A percentile compares a stretch with the other conserved stretches of the same genome.
Evolutionary conservation across 2,888 invertebrate genomes (phyloP).

Genomic region (Timema podura): DNA sequence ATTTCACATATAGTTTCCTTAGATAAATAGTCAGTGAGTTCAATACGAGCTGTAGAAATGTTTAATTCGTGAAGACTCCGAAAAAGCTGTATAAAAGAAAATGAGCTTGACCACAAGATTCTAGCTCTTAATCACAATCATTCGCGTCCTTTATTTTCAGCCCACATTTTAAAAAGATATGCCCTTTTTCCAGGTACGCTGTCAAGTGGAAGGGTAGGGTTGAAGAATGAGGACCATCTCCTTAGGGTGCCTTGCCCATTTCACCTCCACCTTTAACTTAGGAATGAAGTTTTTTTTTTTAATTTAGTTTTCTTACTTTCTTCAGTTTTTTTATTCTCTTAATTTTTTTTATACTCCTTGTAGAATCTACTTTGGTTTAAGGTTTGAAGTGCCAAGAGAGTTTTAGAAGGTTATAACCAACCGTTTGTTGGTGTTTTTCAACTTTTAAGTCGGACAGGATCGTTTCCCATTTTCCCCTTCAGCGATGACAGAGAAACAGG

Average conservation of each 20-base stretch:
- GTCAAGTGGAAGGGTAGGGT: slow-evolving; percentile 19
- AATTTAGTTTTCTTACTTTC: neutral
- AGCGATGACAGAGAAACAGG: slow-evolving; percentile 22
- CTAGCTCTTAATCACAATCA: too few relatives aligned
- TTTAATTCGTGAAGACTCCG: too few relatives aligned
- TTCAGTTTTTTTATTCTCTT: neutral
- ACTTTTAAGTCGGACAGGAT: slow-evolving; percentile 19
- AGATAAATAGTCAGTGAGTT: too few relatives aligned
- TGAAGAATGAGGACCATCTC: slow-evolving; percentile 25
- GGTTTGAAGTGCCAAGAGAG: slow-evolving; percentile 14
- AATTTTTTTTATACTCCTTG: neutral
- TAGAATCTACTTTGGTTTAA: slow-evolving; percentile 13
- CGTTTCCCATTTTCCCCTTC: slow-evolving; percentile 21
- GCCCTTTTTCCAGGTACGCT: neutral
- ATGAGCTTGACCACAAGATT: too few relatives aligned
- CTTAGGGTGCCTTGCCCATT: slow-evolving; percentile 22
- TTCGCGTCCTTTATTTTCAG: too few relatives aligned
- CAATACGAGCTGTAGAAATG: too few relatives aligned
- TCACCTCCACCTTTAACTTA: slow-evolving; percentile 15
- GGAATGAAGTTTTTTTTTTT: slow-evolving; percentile 15
- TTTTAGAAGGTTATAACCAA: slow-evolving; percentile 12
- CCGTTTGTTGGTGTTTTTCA: slow-evolving; percentile 7
- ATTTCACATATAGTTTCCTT: too few relatives aligned
- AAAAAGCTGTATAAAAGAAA: too few relatives aligned
- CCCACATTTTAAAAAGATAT: neutral